These are phyloP conservation scores for Pycnomerus fuliginosus DNA, from an alignment of 2,888 invertebrate species.

Conservation along the genomic window DNA sequence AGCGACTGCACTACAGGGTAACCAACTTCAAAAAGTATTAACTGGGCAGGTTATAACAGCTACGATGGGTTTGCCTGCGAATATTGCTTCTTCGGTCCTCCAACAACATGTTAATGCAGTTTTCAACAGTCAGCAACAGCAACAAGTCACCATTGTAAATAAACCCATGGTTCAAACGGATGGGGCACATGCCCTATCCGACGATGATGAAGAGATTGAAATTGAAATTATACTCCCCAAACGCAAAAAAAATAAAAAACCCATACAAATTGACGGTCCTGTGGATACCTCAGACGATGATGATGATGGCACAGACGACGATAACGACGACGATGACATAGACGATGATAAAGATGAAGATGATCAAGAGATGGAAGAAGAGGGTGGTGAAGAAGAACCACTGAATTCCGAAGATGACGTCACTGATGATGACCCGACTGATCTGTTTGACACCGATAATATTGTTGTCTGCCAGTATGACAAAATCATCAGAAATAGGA, in stretches of 20 bases:
- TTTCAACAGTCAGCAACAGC: conserved; percentile 43
- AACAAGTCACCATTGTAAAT: conserved; percentile 26
- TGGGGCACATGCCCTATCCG: conserved; percentile 34
- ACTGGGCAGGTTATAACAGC: conserved; percentile 88
- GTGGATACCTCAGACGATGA: conserved; percentile 72
- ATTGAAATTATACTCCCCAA: conserved; percentile 50
- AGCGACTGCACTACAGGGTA: conserved; percentile 71
- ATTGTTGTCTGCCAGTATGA: conserved; percentile 99
- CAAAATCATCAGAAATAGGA: conserved; percentile 97
- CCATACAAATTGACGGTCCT: conserved; percentile 57
- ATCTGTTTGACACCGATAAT: conserved; percentile 98
- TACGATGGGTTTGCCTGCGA: conserved; percentile 82
- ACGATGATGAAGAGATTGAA: conserved; percentile 56
- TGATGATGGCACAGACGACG: conserved; percentile 69
- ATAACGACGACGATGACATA: conserved; percentile 62
- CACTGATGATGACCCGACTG: conserved; percentile 91
- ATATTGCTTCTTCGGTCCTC: conserved; percentile 77
- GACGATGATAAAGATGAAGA: conserved; percentile 67
- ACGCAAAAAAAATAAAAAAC: conserved; percentile 44
- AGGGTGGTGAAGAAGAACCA: conserved; percentile 70
- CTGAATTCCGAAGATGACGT: conserved; percentile 97
- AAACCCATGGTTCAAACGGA: conserved; percentile 46
- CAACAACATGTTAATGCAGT: conserved; percentile 88
- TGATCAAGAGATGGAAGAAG: conserved; percentile 38
- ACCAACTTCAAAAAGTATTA: conserved; percentile 67